Conservation (phyloP, 2,888 invertebrate genomes). For the Volucella inflata region DNA sequence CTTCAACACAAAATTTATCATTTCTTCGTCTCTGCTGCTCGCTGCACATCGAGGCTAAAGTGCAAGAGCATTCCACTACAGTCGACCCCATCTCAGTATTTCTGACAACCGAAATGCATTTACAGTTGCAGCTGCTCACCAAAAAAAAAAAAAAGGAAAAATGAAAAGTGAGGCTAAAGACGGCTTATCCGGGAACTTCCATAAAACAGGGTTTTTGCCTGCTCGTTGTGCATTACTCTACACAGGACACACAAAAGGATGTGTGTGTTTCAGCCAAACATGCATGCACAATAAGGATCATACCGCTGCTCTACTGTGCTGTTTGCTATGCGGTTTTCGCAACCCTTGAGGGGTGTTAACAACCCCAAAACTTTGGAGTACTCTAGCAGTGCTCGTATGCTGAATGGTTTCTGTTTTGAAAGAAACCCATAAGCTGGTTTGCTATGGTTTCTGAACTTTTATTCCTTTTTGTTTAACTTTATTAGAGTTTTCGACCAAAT, state of each 20-base stretch:
- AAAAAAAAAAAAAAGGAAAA: constrained; percentile 16
- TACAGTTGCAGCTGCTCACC: constrained; percentile 65
- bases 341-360: constrained; percentile 42
- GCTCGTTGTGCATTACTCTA: constrained; percentile 47
- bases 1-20: constrained; percentile 43
- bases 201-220: constrained; percentile 62
- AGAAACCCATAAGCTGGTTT: constrained; percentile 38
- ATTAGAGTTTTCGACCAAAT: constrained; percentile 18
- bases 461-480: background rate
- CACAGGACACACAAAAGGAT: constrained; percentile 16
- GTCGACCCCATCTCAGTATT: constrained; percentile 34
- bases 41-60: constrained; percentile 40
- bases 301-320: background rate
- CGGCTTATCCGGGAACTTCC: constrained; percentile 64
- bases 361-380: constrained; percentile 28
- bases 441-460: background rate
- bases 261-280: constrained; percentile 8
- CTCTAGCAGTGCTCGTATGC: too few relatives aligned
- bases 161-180: constrained; percentile 64
- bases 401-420: constrained; percentile 44
- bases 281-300: constrained; percentile 29
- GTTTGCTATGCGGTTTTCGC: constrained; percentile 48
- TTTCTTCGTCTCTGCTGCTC: constrained; percentile 21
- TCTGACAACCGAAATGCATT: constrained; percentile 64
- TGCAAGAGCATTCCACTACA: constrained; percentile 30